These are phyloP conservation scores for Pungitius pungitius DNA, from an alignment of 2,113 vertebrate genomes.

Conservation along the genomic window DNA sequence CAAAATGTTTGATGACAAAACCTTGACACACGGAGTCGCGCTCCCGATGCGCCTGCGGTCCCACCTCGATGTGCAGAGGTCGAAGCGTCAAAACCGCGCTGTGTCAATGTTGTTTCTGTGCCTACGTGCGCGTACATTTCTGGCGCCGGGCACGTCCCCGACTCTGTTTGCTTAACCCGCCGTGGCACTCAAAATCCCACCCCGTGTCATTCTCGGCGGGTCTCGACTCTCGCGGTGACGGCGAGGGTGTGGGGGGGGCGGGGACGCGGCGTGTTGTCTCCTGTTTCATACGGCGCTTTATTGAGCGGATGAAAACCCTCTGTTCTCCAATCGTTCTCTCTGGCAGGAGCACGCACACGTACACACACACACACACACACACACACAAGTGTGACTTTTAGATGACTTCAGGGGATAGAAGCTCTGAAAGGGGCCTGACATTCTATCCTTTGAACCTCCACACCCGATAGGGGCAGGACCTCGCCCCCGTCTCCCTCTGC, in stretches of 20 bases:
- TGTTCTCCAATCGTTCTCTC: slow-evolving; percentile 43
- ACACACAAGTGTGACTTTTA: slow-evolving; percentile 63
- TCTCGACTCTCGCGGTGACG: slow-evolving; percentile 64
- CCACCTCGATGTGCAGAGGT: slow-evolving; percentile 67
- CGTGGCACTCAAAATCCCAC: slow-evolving; percentile 54
- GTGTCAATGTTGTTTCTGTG: slow-evolving; percentile 56
- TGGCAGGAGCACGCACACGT: slow-evolving; percentile 17
- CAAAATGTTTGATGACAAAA: slow-evolving; percentile 15
- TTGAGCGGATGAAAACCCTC: slow-evolving; percentile 55
- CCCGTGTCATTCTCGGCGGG: slow-evolving; percentile 52
- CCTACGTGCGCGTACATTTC: slow-evolving; percentile 6
- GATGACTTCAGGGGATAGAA: slow-evolving; percentile 73
- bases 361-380: slow-evolving; percentile 30
- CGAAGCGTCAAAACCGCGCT: slow-evolving; percentile 54
- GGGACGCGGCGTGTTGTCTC: slow-evolving; percentile 60
- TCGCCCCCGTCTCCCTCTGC: slow-evolving; percentile 42
- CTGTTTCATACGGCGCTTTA: slow-evolving; percentile 60
- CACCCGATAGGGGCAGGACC: slow-evolving; percentile 60
- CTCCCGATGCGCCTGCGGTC: too few species aligned
- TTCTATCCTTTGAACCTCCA: slow-evolving; percentile 71
- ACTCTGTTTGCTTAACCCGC: slow-evolving; percentile 74
- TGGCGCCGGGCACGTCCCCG: slow-evolving; percentile 45
- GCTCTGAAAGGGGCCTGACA: slow-evolving; percentile 70
- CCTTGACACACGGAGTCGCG: too few species aligned
- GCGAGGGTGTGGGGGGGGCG: slow-evolving; percentile 40